Evolutionary conservation across 1,140 invertebrate species (phyloP).

Genomic region (Tenebrio molitor): DNA sequence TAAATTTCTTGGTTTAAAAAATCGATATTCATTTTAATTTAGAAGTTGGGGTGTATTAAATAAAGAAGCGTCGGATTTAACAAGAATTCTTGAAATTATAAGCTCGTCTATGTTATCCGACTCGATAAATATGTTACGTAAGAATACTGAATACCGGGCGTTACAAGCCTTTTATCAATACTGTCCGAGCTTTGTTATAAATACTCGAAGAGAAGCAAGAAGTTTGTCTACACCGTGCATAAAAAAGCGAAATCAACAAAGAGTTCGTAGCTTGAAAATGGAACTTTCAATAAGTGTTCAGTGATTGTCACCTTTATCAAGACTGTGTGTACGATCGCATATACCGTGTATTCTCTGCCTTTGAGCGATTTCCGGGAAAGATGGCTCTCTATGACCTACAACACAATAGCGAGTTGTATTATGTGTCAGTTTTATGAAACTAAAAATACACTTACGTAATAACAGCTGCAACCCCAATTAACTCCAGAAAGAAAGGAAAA

Average conservation of each 20-base stretch:
- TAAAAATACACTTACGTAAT: conserved; percentile 21
- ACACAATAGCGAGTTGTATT: conserved; percentile 34
- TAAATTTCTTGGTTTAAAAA: conserved; percentile 5
- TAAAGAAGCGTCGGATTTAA: too few relatives aligned
- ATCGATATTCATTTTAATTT: too few relatives aligned
- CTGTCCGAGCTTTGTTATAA: conserved; percentile 6
- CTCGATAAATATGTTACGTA: not conserved
- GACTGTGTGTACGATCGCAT: conserved; percentile 22
- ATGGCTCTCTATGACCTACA: conserved; percentile 36
- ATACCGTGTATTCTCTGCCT: conserved; percentile 25
- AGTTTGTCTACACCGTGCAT: not conserved
- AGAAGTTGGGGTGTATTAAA: too few relatives aligned
- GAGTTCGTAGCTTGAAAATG: conserved; percentile 41
- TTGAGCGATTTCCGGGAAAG: conserved; percentile 42
- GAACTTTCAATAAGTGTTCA: conserved; percentile 45
- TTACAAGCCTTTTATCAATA: not conserved
- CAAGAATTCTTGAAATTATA: too few relatives aligned
- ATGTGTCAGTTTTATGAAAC: conserved; percentile 14
- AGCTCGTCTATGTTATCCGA: not conserved
- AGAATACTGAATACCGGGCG: not conserved
- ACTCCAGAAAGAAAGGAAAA: not conserved
- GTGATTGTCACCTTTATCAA: conserved; percentile 44
- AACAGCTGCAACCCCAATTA: conserved; percentile 29
- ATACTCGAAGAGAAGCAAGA: not conserved
- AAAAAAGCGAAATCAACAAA: conserved; percentile 24